phyloP scores from a whole-genome alignment of 2,888 invertebrate species.

The Alcis repandata region DNA sequence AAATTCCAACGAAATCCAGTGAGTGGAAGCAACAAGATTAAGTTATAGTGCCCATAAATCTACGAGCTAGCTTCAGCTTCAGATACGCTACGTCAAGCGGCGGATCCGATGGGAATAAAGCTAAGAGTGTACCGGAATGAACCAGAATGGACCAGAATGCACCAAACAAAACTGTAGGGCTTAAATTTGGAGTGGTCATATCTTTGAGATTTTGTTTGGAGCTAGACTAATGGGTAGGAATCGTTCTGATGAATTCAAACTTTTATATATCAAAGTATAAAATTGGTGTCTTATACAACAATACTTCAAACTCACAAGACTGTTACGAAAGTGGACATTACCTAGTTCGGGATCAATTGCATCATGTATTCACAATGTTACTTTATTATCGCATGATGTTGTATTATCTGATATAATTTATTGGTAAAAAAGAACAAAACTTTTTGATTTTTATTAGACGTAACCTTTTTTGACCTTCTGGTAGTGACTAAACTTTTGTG shows the following conservation, averaged over 20 bases:
- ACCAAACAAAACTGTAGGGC: constrained; percentile 1
- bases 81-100: constrained; percentile 26
- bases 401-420: too few relatives aligned
- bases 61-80: constrained; percentile 19
- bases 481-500: too few relatives aligned
- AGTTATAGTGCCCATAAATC: constrained; percentile 37
- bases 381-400: too few relatives aligned
- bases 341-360: too few relatives aligned
- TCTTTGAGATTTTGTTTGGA: constrained; percentile 17
- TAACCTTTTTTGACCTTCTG: too few relatives aligned
- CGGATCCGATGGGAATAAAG: constrained; percentile 13
- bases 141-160: not conserved
- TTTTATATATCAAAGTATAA: too few relatives aligned
- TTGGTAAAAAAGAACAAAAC: too few relatives aligned
- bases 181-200: constrained; percentile 11
- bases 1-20: constrained; percentile 21
- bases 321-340: too few relatives aligned
- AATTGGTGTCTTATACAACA: too few relatives aligned
- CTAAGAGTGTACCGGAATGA: constrained; percentile 2
- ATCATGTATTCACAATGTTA: too few relatives aligned
- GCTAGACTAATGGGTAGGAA: constrained; percentile 12
- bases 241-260: not conserved
- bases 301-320: too few relatives aligned
- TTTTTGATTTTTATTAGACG: too few relatives aligned
- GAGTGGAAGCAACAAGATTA: constrained; percentile 24